phyloP scores from a whole-genome alignment of 2,113 vertebrate genomes.

The Halichoeres trimaculatus region DNA sequence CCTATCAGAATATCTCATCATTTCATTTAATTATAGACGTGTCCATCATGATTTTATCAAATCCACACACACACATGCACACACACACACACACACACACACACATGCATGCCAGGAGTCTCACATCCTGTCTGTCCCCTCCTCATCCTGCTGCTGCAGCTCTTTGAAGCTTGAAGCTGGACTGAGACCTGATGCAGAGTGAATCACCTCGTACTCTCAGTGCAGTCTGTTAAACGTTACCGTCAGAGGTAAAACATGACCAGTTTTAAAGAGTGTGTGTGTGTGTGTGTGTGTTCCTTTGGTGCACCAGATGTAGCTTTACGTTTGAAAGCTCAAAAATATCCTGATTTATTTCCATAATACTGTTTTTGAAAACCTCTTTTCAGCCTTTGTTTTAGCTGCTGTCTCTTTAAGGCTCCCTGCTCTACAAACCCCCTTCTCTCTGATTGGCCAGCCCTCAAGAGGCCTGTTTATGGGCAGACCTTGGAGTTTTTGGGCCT shows the following conservation, averaged over 20 bases:
- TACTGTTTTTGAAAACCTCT: too few relatives aligned
- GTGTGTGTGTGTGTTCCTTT: too few relatives aligned
- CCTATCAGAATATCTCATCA: slow-evolving; percentile 26
- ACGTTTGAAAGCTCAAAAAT: too few relatives aligned
- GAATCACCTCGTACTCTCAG: neutral
- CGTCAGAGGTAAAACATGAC: neutral
- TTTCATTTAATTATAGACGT: slow-evolving; percentile 33
- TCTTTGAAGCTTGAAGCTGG: neutral
- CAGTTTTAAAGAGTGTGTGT: too few relatives aligned
- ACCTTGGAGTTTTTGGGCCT: too few relatives aligned
- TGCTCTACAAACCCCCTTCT: too few relatives aligned
- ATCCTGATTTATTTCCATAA: too few relatives aligned
- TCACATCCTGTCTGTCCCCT: neutral
- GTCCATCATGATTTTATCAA: slow-evolving; percentile 14
- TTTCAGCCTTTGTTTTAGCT: too few relatives aligned
- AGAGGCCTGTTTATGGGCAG: too few relatives aligned
- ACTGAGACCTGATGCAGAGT: neutral
- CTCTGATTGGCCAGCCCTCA: too few relatives aligned
- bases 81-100: neutral
- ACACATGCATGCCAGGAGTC: neutral
- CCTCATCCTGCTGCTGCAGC: neutral
- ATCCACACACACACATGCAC: neutral
- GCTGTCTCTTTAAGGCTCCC: too few relatives aligned
- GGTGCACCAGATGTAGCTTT: too few relatives aligned
- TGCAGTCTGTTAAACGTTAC: neutral